Conservation (phyloP, 1,140 invertebrate genomes). For the Trichogramma pretiosum region DNA sequence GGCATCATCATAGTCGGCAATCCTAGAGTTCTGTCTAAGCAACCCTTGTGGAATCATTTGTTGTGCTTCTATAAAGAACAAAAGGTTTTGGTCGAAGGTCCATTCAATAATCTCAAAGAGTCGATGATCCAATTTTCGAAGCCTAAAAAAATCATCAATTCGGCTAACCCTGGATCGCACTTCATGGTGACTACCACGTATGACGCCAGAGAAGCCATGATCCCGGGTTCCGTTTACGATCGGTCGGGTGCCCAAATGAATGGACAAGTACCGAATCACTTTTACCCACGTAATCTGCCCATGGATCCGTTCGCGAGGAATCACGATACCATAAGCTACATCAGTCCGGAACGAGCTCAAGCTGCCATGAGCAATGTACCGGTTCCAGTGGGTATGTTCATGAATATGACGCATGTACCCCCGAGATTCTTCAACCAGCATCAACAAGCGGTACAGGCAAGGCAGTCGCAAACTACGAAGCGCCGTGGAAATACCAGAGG, state of each 20-base stretch:
- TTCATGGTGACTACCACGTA: conserved; percentile 96
- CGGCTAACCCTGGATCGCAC: conserved; percentile 88
- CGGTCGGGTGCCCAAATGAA: conserved; percentile 48
- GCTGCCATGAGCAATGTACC: conserved; percentile 70
- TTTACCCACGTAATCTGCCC: conserved; percentile 44
- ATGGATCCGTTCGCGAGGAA: conserved; percentile 56
- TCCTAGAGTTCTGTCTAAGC: conserved; percentile 96
- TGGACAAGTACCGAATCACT: conserved; percentile 42
- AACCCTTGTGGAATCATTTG: conserved; percentile 97
- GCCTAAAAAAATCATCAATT: conserved; percentile 89
- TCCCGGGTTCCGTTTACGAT: conserved; percentile 77
- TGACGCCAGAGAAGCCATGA: conserved; percentile 80
- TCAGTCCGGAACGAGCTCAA: conserved; percentile 76
- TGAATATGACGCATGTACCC: conserved; percentile 85
- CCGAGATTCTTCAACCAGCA: conserved; percentile 80
- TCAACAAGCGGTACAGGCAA: conserved; percentile 57
- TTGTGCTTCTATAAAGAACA: conserved; percentile 97
- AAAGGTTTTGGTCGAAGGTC: conserved; percentile 94
- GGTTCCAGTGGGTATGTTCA: conserved; percentile 90
- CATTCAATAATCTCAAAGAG: conserved; percentile 93
- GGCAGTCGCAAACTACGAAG: conserved; percentile 42
- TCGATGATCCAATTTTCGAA: conserved; percentile 95
- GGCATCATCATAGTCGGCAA: conserved; percentile 99
- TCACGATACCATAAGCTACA: conserved; percentile 89
- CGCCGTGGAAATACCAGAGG: conserved; percentile 26